These are phyloP conservation scores for Astatotilapia flaviijosephi DNA, from an alignment of 2,113 vertebrate species.

Conservation along the genomic window DNA sequence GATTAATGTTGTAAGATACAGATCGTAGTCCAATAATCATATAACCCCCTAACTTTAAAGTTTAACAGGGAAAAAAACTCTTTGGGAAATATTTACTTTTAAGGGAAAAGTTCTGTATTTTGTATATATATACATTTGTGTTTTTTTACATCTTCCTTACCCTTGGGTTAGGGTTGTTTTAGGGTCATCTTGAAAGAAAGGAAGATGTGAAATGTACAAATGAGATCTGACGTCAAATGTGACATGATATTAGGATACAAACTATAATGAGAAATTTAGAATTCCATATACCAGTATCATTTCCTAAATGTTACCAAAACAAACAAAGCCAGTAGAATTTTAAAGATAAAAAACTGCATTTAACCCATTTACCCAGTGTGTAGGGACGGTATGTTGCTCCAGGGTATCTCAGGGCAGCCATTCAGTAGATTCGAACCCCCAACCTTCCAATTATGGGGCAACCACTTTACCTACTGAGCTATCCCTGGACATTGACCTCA, in stretches of 20 bases:
- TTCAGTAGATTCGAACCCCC: accelerated
- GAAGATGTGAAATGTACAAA: background rate
- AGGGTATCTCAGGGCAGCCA: accelerated
- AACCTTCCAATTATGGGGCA: accelerated
- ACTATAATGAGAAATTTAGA: background rate
- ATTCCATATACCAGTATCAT: background rate
- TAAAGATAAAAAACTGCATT: background rate
- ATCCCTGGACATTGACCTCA: background rate
- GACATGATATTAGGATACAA: background rate
- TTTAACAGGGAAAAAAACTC: background rate
- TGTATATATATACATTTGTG: background rate
- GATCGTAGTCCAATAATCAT: background rate
- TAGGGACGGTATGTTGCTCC: accelerated
- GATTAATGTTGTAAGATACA: background rate
- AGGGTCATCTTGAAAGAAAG: background rate
- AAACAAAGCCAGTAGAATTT: background rate
- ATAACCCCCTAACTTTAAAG: background rate
- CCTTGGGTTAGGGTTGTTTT: background rate
- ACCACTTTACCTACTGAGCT: background rate
- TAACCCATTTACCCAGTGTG: background rate
- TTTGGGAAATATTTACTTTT: background rate
- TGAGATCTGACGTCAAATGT: background rate
- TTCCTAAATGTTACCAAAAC: background rate
- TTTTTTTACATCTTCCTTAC: background rate
- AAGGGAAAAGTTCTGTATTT: background rate